A percentile compares a stretch with the other conserved stretches of the same genome.
These are phyloP conservation scores for Eupristina koningsbergeri DNA, from an alignment of 1,140 invertebrate species.

Conservation along the genomic window DNA sequence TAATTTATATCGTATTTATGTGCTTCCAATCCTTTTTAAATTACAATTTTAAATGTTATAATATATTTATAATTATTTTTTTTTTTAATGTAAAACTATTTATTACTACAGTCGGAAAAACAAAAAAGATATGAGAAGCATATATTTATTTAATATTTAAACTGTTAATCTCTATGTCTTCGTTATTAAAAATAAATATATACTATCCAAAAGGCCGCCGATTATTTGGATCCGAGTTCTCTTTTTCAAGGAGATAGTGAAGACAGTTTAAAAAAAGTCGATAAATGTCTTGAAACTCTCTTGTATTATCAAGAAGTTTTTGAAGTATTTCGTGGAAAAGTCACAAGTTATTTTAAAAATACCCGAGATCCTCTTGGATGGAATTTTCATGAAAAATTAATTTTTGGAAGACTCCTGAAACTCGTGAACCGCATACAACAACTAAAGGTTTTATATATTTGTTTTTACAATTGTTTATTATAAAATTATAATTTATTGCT, in stretches of 20 bases:
- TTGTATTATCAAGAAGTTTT: conserved; percentile 65
- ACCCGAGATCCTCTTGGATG: conserved; percentile 73
- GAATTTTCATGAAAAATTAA: conserved; percentile 78
- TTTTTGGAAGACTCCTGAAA: conserved; percentile 76
- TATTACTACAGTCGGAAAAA: no score
- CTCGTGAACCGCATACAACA: conserved; percentile 75
- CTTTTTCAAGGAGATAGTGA: conserved; percentile 78
- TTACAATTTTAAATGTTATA: no score
- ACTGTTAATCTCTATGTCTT: no score
- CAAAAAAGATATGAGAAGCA: no score
- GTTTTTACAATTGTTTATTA: background rate
- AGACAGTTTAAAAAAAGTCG: conserved; percentile 68
- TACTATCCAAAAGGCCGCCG: conserved; percentile 52
- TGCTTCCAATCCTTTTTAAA: no score
- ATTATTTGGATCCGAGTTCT: conserved; percentile 70
- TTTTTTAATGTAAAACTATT: no score
- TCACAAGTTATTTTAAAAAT: conserved; percentile 75
- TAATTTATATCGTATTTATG: no score
- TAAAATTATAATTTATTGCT: background rate
- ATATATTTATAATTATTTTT: no score
- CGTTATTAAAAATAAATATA: background rate
- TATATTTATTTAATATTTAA: no score
- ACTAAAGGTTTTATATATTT: conserved; percentile 57
- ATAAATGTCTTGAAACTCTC: conserved; percentile 56
- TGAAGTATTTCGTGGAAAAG: conserved; percentile 72